A percentile compares a stretch with the other conserved stretches of the same genome.
Conservation (phyloP, 2,113 vertebrate genomes). For the Psilopogon haemacephalus region DNA sequence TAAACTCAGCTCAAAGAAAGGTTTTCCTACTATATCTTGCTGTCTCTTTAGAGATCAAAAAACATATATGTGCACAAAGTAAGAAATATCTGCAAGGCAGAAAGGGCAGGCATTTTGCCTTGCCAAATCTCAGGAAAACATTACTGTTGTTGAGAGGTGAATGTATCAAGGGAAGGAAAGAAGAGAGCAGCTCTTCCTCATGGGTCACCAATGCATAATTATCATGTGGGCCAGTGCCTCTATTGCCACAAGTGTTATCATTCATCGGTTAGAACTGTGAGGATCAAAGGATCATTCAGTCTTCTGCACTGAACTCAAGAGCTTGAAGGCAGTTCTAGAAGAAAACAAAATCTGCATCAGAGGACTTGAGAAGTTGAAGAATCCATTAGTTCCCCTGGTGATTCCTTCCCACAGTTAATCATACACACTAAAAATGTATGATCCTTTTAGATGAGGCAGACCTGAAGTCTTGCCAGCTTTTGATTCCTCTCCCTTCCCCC, state of each 20-base stretch:
- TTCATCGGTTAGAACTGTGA: not conserved
- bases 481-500: slow-evolving; percentile 19
- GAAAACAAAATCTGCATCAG: not conserved
- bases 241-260: not conserved
- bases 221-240: not conserved
- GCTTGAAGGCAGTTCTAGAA: not conserved
- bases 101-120: not conserved
- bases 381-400: slow-evolving; percentile 15
- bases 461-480: slow-evolving; percentile 48
- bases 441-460: slow-evolving; percentile 28
- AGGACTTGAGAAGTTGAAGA: slow-evolving; percentile 8
- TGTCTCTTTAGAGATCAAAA: not conserved
- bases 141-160: not conserved
- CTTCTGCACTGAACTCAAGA: not conserved
- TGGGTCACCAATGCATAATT: not conserved
- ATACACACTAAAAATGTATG: slow-evolving; percentile 29
- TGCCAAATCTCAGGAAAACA: not conserved
- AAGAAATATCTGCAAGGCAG: not conserved
- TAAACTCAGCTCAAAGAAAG: not conserved
- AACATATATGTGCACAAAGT: not conserved
- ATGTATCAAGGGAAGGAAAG: not conserved
- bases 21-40: not conserved
- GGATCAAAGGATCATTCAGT: slow-evolving; percentile 18
- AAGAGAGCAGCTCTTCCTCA: not conserved
- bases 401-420: slow-evolving; percentile 59